phyloP scores from a whole-genome alignment of 2,888 invertebrate species.

The Drosophila kokeensis region DNA sequence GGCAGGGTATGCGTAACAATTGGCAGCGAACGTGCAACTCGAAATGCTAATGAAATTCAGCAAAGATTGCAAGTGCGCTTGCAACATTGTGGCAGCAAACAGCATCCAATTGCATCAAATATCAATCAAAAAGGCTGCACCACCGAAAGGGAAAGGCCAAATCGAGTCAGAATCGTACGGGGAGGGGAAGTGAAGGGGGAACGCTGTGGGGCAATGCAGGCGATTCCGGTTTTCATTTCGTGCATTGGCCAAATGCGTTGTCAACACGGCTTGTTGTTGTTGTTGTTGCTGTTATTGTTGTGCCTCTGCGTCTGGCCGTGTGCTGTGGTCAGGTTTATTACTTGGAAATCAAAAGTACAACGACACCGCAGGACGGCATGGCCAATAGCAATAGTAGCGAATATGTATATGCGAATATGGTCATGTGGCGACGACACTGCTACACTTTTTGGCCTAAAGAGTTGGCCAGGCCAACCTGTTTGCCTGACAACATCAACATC shows the following conservation, averaged over 20 bases:
- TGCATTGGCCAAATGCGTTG: constrained; percentile 69
- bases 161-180: not conserved
- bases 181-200: not conserved
- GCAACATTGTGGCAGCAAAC: constrained; percentile 18
- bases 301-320: constrained; percentile 19
- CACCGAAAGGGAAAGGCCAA: constrained; percentile 72
- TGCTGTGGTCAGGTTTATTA: constrained; percentile 61
- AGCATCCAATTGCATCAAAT: constrained; percentile 46
- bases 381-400: constrained; percentile 18
- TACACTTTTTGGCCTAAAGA: constrained; percentile 79
- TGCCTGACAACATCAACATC: constrained; percentile 39
- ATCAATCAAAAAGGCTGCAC: constrained; percentile 36
- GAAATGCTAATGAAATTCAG: constrained; percentile 32
- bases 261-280: constrained; percentile 27
- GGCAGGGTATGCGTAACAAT: constrained; percentile 27
- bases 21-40: constrained; percentile 36
- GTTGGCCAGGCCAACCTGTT: constrained; percentile 45
- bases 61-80: constrained; percentile 30
- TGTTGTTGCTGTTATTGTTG: constrained; percentile 8
- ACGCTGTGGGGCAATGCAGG: constrained; percentile 47
- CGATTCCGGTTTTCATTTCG: constrained; percentile 69
- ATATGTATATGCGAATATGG: constrained; percentile 13
- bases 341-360: constrained; percentile 77
- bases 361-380: constrained; percentile 68
- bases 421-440: constrained; percentile 44